Evolutionary conservation across 1,140 invertebrate species (phyloP).

Genomic region (Neodiprion pinetum): DNA sequence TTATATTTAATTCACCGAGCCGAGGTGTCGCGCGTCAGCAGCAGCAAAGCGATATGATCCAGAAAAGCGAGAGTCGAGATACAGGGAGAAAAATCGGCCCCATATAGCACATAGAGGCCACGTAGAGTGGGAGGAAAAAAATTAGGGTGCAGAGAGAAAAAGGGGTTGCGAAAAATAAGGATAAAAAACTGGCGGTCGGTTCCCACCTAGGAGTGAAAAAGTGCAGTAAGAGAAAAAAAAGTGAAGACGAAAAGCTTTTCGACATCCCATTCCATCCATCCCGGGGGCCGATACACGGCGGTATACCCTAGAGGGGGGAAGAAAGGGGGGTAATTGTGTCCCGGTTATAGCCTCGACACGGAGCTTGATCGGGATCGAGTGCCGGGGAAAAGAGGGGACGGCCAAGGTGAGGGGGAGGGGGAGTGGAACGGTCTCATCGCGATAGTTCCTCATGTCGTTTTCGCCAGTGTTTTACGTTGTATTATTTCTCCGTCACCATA

Average conservation of each 20-base stretch:
- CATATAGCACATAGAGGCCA: neutral
- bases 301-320: neutral
- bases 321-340: neutral
- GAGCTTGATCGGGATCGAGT: neutral
- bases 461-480: neutral
- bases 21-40: too few relatives aligned
- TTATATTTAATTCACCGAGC: too few relatives aligned
- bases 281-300: neutral
- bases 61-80: too few relatives aligned
- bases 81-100: too few relatives aligned
- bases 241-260: neutral
- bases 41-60: too few relatives aligned
- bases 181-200: neutral
- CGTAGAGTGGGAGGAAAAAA: neutral
- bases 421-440: neutral
- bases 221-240: neutral
- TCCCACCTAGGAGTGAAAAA: neutral
- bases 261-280: neutral
- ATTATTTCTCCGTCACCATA: neutral
- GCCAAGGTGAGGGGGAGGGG: neutral
- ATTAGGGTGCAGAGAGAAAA: neutral
- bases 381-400: neutral
- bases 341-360: neutral
- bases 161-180: neutral
- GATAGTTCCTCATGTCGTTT: constrained; percentile 2